Conservation (phyloP, 92 coral and sea anemone species). For the Umimayanthus kanabou region DNA sequence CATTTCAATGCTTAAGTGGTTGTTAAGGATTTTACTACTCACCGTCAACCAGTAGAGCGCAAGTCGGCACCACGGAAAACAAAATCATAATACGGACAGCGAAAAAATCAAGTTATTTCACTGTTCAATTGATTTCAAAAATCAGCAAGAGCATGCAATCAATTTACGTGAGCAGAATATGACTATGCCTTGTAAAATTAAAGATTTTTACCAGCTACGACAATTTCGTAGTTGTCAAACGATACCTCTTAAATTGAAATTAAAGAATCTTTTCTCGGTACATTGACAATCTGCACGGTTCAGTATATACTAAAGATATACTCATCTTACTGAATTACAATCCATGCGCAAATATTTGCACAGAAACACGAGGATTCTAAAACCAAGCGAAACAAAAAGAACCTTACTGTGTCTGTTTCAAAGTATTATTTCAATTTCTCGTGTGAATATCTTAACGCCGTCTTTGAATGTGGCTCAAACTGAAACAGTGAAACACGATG, state of each 20-base stretch:
- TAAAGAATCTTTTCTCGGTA: neutral
- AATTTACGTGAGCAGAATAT: neutral
- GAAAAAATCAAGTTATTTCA: neutral
- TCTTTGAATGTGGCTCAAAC: slow-evolving; percentile 2
- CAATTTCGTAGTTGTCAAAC: neutral
- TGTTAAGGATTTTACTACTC: neutral
- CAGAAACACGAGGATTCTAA: slow-evolving; percentile 23
- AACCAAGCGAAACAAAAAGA: neutral
- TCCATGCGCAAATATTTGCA: slow-evolving; percentile 28
- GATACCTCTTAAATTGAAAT: neutral
- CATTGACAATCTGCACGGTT: neutral
- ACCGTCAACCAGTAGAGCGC: neutral
- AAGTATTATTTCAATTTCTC: neutral
- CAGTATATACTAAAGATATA: neutral
- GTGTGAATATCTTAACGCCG: neutral
- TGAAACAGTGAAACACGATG: slow-evolving; percentile 26
- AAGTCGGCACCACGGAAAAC: neutral
- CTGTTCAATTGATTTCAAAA: neutral
- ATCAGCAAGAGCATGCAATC: neutral
- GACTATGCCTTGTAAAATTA: neutral
- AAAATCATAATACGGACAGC: neutral
- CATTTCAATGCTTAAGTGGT: neutral
- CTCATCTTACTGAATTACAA: slow-evolving; percentile 2
- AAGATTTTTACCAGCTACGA: neutral
- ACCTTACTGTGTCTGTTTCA: neutral